Evolutionary conservation across 2,113 vertebrate genomes (phyloP).

Genomic region (Lasiurus borealis): DNA sequence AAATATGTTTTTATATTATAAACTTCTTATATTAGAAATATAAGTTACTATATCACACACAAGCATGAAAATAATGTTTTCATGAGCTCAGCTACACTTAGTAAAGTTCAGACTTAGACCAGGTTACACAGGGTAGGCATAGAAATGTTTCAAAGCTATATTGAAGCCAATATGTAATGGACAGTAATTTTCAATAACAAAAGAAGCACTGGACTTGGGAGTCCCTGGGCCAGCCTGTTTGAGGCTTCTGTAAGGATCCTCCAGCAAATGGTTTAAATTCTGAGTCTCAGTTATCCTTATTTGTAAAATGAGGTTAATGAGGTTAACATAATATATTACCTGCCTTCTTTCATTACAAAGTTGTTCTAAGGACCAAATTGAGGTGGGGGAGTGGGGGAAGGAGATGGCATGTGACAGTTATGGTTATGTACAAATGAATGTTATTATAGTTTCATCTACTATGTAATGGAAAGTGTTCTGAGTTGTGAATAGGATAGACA

Average conservation of each 20-base stretch:
- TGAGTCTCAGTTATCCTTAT: constrained; percentile 28
- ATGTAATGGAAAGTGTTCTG: not conserved
- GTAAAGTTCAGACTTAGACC: not conserved
- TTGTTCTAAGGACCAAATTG: not conserved
- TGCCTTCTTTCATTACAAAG: not conserved
- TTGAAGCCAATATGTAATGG: constrained; percentile 2
- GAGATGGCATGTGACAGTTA: not conserved
- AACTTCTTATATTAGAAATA: not conserved
- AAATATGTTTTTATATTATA: not conserved
- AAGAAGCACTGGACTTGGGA: not conserved
- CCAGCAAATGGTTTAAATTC: not conserved
- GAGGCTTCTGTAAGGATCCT: not conserved
- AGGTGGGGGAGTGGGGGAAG: too few species aligned
- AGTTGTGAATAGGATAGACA: not conserved
- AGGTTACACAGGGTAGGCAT: not conserved
- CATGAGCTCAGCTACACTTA: not conserved
- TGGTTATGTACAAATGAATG: not conserved
- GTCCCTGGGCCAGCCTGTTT: not conserved
- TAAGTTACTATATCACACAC: not conserved
- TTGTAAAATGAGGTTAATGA: constrained; percentile 27
- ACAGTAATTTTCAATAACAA: not conserved
- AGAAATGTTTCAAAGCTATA: not conserved
- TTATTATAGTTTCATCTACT: not conserved
- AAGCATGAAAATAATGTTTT: constrained; percentile 4
- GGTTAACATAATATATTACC: not conserved